A percentile compares a stretch with the other conserved stretches of the same genome.
phyloP scores from a whole-genome alignment of 2,888 invertebrate species.

The Himalopsyche japonica region DNA sequence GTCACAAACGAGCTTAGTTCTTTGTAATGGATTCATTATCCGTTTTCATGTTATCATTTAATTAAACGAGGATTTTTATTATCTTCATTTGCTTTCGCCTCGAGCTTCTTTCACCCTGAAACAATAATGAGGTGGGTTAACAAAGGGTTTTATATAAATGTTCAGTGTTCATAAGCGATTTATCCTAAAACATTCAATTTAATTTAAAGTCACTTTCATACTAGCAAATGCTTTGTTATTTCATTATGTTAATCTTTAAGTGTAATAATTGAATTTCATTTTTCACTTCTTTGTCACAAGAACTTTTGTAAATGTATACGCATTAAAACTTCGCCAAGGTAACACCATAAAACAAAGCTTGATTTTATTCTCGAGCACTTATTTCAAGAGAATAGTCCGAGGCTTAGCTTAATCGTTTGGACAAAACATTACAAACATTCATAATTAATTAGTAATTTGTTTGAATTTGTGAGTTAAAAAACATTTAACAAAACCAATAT shows the following conservation, averaged over 20 bases:
- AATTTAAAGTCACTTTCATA: neutral
- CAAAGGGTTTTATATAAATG: neutral
- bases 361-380: neutral
- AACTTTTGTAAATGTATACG: neutral
- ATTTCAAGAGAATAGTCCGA: no score
- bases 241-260: neutral
- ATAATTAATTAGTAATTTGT: no score
- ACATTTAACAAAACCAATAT: no score
- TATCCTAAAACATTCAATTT: neutral
- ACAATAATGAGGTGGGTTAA: constrained; percentile 6
- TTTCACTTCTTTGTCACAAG: neutral
- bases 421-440: no score
- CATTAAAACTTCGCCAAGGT: neutral
- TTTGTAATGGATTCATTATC: constrained; percentile 5
- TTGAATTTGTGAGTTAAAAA: no score
- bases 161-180: neutral
- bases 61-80: constrained; percentile 10
- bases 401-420: no score
- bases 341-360: neutral
- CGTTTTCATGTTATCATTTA: constrained; percentile 15
- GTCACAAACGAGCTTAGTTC: neutral
- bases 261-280: neutral
- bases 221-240: neutral
- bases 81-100: neutral
- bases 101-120: neutral